Percentiles rank a stretch among this genome's conserved stretches.
These are phyloP conservation scores for Sinocyclocheilus grahami DNA, from an alignment of 2,113 vertebrate species.

Conservation along the genomic window DNA sequence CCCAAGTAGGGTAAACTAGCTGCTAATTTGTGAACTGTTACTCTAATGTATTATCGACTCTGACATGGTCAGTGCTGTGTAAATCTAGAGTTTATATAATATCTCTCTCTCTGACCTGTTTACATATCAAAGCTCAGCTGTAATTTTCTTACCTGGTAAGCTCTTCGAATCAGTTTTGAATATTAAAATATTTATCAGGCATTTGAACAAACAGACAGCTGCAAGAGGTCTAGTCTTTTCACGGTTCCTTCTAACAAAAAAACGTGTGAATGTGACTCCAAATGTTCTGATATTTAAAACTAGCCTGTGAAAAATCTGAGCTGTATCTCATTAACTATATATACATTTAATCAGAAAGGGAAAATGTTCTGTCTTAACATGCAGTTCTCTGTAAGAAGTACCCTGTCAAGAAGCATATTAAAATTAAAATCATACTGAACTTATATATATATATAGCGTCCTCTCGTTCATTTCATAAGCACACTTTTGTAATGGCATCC, in stretches of 20 bases:
- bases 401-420: constrained; percentile 15
- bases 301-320: too few relatives aligned
- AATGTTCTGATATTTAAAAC: background rate
- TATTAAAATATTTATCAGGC: background rate
- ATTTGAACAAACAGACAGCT: background rate
- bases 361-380: constrained; percentile 4
- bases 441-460: background rate
- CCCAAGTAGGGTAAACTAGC: background rate
- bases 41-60: background rate
- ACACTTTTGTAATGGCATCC: background rate
- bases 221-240: background rate
- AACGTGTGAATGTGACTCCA: background rate
- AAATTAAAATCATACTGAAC: constrained; percentile 8
- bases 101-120: background rate
- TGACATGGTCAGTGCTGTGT: background rate
- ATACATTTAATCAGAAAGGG: background rate
- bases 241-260: background rate
- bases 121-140: background rate
- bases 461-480: background rate
- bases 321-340: background rate
- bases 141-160: background rate
- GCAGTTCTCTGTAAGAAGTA: constrained; percentile 3
- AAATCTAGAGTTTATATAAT: background rate
- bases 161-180: constrained; percentile 35
- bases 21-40: constrained; percentile 1